Evolutionary conservation across 2,797 vertebrate species (phyloP).

Genomic region (Lindbergichthys nudifrons): DNA sequence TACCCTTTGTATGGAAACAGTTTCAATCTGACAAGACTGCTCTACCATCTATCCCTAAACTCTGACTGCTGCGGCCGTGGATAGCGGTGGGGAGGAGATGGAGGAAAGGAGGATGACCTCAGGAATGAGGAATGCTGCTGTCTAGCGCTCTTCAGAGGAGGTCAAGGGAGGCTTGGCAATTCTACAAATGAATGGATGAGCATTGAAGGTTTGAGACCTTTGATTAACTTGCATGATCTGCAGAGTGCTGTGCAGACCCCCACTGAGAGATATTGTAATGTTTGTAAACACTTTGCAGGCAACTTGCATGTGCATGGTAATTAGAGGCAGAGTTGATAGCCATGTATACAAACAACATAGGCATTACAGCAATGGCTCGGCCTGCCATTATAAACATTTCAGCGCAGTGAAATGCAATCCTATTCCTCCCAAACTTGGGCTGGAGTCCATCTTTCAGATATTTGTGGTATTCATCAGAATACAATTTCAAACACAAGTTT

Average conservation of each 20-base stretch:
- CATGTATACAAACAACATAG: conserved; percentile 18
- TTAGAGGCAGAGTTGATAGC: not conserved
- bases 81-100: conserved; percentile 18
- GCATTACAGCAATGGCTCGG: not conserved
- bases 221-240: conserved; percentile 24
- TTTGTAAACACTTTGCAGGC: conserved; percentile 16
- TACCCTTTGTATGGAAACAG: not conserved
- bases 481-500: not conserved
- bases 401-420: not conserved
- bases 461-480: not conserved
- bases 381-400: not conserved
- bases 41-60: conserved; percentile 16
- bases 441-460: not conserved
- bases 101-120: conserved; percentile 50
- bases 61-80: conserved; percentile 21
- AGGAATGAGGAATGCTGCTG: conserved; percentile 59
- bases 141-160: conserved; percentile 39
- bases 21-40: conserved; percentile 4
- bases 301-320: not conserved
- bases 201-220: conserved; percentile 11
- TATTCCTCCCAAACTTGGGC: not conserved
- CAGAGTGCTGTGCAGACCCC: not conserved
- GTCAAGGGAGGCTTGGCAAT: conserved; percentile 48
- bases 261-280: not conserved
- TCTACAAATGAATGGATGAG: conserved; percentile 7